A percentile compares a stretch with the other conserved stretches of the same genome.
Evolutionary conservation across 2,888 invertebrate species (phyloP).

Genomic region (Clivina fossor): DNA sequence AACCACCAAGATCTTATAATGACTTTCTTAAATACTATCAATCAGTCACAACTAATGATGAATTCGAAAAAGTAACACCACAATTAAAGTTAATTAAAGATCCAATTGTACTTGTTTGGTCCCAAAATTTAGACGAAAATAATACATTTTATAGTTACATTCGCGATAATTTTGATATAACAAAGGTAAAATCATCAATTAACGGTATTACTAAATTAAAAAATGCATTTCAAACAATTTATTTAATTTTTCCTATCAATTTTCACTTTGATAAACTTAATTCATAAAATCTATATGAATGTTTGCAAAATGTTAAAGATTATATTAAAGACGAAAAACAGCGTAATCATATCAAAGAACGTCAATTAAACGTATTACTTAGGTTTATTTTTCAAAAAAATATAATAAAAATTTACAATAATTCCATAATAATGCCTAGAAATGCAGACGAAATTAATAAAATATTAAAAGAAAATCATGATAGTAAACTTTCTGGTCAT

Average conservation of each 20-base stretch:
- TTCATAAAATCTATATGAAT: conserved; percentile 30
- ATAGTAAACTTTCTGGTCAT: not conserved
- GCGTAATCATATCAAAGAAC: conserved; percentile 19
- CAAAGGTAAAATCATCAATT: conserved; percentile 17
- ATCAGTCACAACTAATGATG: conserved; percentile 18
- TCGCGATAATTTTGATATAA: conserved; percentile 23
- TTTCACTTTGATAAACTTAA: conserved; percentile 34
- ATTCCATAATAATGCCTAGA: not conserved
- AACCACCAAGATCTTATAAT: conserved; percentile 10
- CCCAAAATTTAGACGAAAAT: conserved; percentile 34
- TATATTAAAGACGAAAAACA: conserved; percentile 4
- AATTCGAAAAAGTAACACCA: conserved; percentile 22
- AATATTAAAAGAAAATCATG: conserved; percentile 1
- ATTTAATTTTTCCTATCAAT: conserved; percentile 26
- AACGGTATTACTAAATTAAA: conserved; percentile 32
- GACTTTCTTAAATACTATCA: conserved; percentile 32
- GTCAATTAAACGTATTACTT: conserved; percentile 29
- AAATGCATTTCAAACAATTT: conserved; percentile 26
- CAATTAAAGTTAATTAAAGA: conserved; percentile 27
- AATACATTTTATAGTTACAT: conserved; percentile 29
- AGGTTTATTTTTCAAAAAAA: conserved; percentile 31
- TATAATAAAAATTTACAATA: conserved; percentile 25
- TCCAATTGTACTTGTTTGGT: conserved; percentile 35
- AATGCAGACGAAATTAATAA: not conserved
- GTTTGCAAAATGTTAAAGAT: conserved; percentile 17